Evolutionary conservation across 2,113 vertebrate genomes (phyloP), one percentile per base, ranked within the genome.

Genomic region (Psephotus haematonotus): DNA sequence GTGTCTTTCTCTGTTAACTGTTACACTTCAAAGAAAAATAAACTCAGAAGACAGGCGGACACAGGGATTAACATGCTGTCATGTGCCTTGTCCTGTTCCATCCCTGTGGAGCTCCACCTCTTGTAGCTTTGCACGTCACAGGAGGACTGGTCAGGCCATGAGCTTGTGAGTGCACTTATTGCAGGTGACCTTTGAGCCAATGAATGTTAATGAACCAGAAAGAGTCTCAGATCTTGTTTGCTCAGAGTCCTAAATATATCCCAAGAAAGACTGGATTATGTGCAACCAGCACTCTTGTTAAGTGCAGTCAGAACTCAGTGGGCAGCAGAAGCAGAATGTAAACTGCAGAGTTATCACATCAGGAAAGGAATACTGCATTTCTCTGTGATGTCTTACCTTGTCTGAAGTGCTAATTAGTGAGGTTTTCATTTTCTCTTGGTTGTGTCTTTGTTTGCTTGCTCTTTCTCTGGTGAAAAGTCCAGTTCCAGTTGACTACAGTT

Each of bases 41-140:
- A 25, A 16, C 10, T 82, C 29, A 28, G 29, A 57, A 49, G 24
- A 18, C 6, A 17, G 3, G 4, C 0, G 0, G 11, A 13, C 28
- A 41, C 11, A 33, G 33, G 0, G 1, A 72, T 46, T 22, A 89
- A 57, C 7, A 25, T 7, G 29, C n/a, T 23, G 17, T 10, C 2
- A 10, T 7, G 1, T 22, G 4, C 4, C 28, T 74, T 0, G 0
- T 43, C 22, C 60, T 35, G 28, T 35, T 82, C 41, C 14, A 3
- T 17, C 18, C 17, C n/a, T 15, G 29, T 12, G 10, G 13, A 80
- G 19, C 31, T 79, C 4, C 33, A 35, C n/a, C 7, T 59, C 35
- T 17, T 41, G 11, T 25, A 77, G 37, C 43, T 33, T 64, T 60
- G 14, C 28, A 27, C 6, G 31, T 35, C 37, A 31, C 3, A 15